Percentiles rank a stretch among this genome's conserved stretches.
These are phyloP conservation scores for Eristalis pertinax DNA, from an alignment of 2,888 invertebrate genomes.

Conservation along the genomic window DNA sequence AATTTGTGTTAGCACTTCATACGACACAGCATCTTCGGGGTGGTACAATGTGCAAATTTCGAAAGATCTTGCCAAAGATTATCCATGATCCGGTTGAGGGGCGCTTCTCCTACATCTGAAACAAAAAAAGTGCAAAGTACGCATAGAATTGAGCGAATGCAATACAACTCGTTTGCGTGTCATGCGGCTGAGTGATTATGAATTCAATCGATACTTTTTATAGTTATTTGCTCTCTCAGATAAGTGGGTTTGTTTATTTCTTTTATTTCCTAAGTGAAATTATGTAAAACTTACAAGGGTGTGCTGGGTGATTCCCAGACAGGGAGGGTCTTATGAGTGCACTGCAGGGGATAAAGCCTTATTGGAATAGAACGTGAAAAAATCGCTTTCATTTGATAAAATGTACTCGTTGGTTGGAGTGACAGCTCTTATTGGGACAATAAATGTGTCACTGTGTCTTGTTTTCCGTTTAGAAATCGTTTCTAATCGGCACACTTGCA, in stretches of 20 bases:
- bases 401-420: not conserved
- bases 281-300: not conserved
- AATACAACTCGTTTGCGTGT: not conserved
- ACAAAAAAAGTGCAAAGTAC: conserved; percentile 51
- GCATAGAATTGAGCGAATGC: not conserved
- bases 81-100: conserved; percentile 3
- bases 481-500: not conserved
- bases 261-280: not conserved
- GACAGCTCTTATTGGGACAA: not conserved
- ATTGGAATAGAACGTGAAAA: not conserved
- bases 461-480: not conserved
- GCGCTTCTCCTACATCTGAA: not conserved
- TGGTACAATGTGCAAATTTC: conserved; percentile 16
- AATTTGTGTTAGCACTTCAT: not conserved
- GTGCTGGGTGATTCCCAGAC: not conserved
- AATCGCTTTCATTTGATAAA: not conserved
- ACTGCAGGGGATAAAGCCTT: not conserved
- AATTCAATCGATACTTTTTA: conserved; percentile 16
- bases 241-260: not conserved
- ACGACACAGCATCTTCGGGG: not conserved
- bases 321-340: not conserved
- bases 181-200: conserved; percentile 2
- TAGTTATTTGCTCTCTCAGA: not conserved
- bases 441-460: not conserved
- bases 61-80: conserved; percentile 10